phyloP scores from a whole-genome alignment of 1,140 invertebrate genomes.

The Eriocheir sinensis region DNA sequence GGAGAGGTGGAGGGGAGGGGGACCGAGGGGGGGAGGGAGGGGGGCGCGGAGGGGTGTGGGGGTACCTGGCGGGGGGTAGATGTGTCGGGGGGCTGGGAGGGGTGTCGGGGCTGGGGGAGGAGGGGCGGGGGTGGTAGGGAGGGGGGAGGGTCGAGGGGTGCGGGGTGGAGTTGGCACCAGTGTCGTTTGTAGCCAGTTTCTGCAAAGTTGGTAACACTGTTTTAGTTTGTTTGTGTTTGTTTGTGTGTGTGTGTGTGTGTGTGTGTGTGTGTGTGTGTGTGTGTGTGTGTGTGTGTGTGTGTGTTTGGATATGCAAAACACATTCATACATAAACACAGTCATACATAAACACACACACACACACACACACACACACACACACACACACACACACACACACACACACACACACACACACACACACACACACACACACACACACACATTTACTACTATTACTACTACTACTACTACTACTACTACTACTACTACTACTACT shows the following conservation, averaged over 20 bases:
- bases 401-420: slow-evolving; percentile 46
- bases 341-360: slow-evolving; percentile 33
- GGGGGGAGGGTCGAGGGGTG: background rate
- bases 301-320: too few species aligned
- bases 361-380: slow-evolving; percentile 45
- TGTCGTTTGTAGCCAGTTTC: slow-evolving; percentile 41
- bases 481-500: slow-evolving; percentile 16
- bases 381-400: slow-evolving; percentile 41
- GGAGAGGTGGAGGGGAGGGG: background rate
- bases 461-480: background rate
- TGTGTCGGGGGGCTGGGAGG: slow-evolving; percentile 21
- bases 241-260: background rate
- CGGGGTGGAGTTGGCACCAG: background rate
- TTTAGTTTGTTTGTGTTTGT: background rate
- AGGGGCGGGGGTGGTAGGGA: background rate
- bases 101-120: background rate
- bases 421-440: slow-evolving; percentile 38
- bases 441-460: background rate
- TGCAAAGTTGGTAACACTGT: background rate
- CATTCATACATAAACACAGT: slow-evolving; percentile 44
- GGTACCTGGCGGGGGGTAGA: slow-evolving; percentile 29
- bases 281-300: too few species aligned
- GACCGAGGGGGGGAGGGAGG: background rate
- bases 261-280: background rate
- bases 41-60: background rate